Evolutionary conservation across 2,888 invertebrate species (phyloP), one percentile per base, ranked within the genome.

Genomic region (Drosophila paracracens): DNA sequence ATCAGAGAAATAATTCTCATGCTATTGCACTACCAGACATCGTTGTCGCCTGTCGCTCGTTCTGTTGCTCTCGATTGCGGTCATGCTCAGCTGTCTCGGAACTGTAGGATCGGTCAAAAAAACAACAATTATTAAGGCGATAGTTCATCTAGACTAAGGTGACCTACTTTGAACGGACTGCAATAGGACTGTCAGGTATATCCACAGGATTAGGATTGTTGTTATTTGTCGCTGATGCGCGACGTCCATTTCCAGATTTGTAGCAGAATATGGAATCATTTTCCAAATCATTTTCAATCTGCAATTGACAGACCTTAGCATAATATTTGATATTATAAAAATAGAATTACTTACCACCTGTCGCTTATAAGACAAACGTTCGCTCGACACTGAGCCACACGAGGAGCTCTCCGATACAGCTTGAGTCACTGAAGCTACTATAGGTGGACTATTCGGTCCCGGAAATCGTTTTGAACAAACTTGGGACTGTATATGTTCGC

Each of bases 401-500:
- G 93, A 93, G 53, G 93, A 93, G 85, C 93, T 93, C 80, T 93
- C 93, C 46, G 93, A 93, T n/a, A 93, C 93, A n/a, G 93, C 93
- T 82, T 93, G 93, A 40, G 93, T 92, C 18, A 93, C 93, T 18
- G 91, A 92, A 65, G 93, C 89, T 46, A 93, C 92, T 56, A 91
- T 91, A 52, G 92, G 92, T 77, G 93, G 93, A 89, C 93, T 93
- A 78, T 91, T 93, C 58, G 93, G 92, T 33, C 93, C 93, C 74
- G 93, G 92, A 86, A 93, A 92, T 93, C 95, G 93, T 93, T 94
- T 91, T 89, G 94, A 93, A 65, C 95, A 95, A 82, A 97, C 96
- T 80, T 97, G 97, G 38, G 96, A 95, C 92, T 99, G 99, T 80
- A 99, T 97, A 94, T 99, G 98, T 92, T 99, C 99, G 94, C 99